Percentiles rank a stretch among this genome's conserved stretches.
phyloP scores from a whole-genome alignment of 2,888 invertebrate genomes.

The Osedax frankpressi region DNA sequence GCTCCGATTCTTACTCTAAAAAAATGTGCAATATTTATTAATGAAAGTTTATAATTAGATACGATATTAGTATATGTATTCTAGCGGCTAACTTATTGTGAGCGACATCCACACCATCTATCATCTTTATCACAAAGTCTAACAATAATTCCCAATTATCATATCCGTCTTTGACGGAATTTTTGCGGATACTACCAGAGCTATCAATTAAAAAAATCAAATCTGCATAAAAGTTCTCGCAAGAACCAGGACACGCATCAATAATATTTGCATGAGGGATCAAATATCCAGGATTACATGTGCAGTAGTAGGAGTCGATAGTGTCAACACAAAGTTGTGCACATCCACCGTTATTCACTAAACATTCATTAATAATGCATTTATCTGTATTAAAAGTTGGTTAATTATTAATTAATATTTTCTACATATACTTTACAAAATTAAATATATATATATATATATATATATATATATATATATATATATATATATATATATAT shows the following conservation, averaged over 20 bases:
- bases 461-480: background rate
- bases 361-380: background rate
- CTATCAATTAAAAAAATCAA: constrained; percentile 7
- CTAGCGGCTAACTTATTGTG: background rate
- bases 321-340: background rate
- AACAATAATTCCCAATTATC: background rate
- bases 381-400: background rate
- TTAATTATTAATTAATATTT: no score
- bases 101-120: background rate
- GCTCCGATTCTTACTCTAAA: background rate
- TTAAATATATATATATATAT: background rate
- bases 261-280: background rate
- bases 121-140: background rate
- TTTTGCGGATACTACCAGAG: constrained; percentile 5
- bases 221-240: background rate
- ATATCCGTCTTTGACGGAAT: background rate
- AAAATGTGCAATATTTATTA: no score
- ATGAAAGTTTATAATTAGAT: background rate
- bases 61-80: background rate
- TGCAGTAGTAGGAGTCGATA: background rate
- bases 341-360: background rate
- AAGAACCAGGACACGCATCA: background rate
- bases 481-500: no score
- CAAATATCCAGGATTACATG: background rate
- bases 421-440: no score